These are phyloP conservation scores for Leptopilina drosophilae DNA, from an alignment of 2,888 invertebrate species.

Conservation along the genomic window DNA sequence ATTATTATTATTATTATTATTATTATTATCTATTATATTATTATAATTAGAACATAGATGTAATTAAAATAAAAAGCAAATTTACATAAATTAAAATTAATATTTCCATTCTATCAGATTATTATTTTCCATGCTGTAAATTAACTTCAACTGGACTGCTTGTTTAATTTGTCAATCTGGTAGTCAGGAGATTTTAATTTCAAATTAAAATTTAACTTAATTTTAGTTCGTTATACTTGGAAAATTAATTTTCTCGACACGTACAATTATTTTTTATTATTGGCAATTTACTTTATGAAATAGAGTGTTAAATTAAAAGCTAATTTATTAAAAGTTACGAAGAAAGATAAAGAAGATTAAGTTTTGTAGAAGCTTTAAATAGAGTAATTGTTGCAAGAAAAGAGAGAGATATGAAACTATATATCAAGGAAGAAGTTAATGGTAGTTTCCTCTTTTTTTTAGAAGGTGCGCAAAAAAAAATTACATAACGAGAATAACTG, in stretches of 20 bases:
- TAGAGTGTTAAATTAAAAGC: constrained; percentile 7
- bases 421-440: neutral
- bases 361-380: constrained; percentile 8
- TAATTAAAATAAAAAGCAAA: too few relatives aligned
- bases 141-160: neutral
- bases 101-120: too few relatives aligned
- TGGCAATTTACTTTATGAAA: neutral
- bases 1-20: too few relatives aligned
- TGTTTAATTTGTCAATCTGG: neutral
- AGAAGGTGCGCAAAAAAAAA: neutral
- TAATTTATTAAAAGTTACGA: constrained; percentile 5
- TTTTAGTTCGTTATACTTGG: neutral
- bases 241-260: constrained; percentile 4
- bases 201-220: neutral
- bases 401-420: neutral
- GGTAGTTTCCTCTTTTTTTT: neutral
- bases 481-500: neutral
- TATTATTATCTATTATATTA: too few relatives aligned
- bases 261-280: constrained; percentile 4
- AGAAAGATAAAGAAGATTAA: constrained; percentile 20
- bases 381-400: constrained; percentile 2
- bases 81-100: too few relatives aligned
- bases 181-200: neutral
- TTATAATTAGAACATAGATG: too few relatives aligned
- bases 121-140: neutral